Base-by-base conservation (phyloP, 1,140 invertebrate species). In the Penaeus indicus region DNA sequence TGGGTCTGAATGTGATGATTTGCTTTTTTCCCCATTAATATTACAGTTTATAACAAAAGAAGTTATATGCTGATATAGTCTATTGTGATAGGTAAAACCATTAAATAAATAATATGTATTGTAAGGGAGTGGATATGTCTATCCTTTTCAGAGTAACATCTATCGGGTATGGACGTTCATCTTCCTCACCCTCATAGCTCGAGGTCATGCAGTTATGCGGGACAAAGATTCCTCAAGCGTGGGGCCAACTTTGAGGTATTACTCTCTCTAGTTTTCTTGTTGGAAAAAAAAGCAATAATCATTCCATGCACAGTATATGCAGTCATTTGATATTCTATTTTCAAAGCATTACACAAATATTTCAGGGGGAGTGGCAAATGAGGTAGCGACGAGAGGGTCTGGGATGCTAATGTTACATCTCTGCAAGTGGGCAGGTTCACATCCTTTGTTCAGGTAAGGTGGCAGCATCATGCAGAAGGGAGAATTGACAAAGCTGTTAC, bases 351-450 rank as follows among this genome's bases (percentile, higher is more conserved):
- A 38, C 11, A 25, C 13, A 88, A 80, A 91, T 91, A 88, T 91
- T 91, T 42, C 90, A 96, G 95, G 98, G 98, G 72, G 96, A 99
- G 98, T 99, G 11, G 98, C 98, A 1, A 99, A 99, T 94, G 98
- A 99, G 94, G 98, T 99, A 18, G 98, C 99, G 95, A 99, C 98
- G n/a, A 0, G 98, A 99, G 93, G 91, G 96, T 99, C 8, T 96
- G 97, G 92, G 97, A 99, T 93, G 96, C 96, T 32, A 95, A 96
- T 75, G 94, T 96, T 3, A 96, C 96, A 38, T 96, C 95, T 21
- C 95, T 97, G 89, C 94, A 94, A 84, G 93, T 94, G 90, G 96
- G 96, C 84, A 94, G 95, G 84, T 97, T 97, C 91, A 97, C 97
- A 91, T 97, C 97, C 0, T 99, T 99, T 94, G 97, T 97, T 2